Base-by-base conservation (phyloP, 92 coral and sea anemone genomes). In the Ricordea florida region DNA sequence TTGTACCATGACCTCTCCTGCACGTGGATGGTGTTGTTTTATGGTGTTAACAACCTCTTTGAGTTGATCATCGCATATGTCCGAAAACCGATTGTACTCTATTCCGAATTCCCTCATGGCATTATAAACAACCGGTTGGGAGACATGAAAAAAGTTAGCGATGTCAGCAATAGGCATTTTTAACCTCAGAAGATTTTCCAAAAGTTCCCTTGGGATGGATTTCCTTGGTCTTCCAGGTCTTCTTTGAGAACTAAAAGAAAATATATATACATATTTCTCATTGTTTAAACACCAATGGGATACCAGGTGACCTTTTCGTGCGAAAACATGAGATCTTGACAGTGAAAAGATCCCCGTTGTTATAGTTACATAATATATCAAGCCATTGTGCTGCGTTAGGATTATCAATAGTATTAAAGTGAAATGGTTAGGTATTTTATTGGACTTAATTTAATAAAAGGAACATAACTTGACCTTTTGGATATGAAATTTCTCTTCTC, bases 1-100 rank as follows among this genome's bases (percentile, higher is more conserved):
- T 22, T 33, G 45, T 18, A 74, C 16, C 71, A 74, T 74, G 9
- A 74, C 80, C 28, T 74, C 80, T 1, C 71, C 80, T 6, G 71
- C 70, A 11, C 31, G 53, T 4, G 71, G 62, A 31, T 74, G 71
- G 46, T 38, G 11, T 26, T 22, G n/a, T 42, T 74, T 74, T 7
- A 74, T 27, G 14, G 69, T 58, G 15, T 57, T 11, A 20, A 74
- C 80, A 37, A 30, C 67, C 33, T 57, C 38, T 17, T 29, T 33
- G 29, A 58, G 37, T 21, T 42, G 55, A 14, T 38, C 33, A 20
- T 73, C 80, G 1, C 69, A 59, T 38, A 58, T 23, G 26, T 57
- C 80, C 16, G 80, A 7, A 30, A 38, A 59, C 21, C 32, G 26
- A 5, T 32, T 57, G 35, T 42, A 29, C 8, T 57, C 23, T 40